phyloP scores from a whole-genome alignment of 2,797 vertebrate genomes.

The Chanos chanos region DNA sequence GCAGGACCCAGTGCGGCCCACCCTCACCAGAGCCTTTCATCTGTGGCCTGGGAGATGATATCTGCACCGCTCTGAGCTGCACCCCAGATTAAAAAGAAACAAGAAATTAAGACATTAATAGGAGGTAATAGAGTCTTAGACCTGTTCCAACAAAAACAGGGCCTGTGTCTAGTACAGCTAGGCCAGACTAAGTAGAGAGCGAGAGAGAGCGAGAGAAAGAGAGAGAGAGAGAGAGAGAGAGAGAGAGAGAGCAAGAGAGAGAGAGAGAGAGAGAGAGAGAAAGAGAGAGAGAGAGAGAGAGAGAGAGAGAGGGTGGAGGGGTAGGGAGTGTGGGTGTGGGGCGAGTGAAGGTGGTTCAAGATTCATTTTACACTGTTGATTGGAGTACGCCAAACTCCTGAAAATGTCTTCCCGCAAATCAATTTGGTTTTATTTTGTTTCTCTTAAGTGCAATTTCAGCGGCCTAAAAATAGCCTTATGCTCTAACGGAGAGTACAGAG shows the following conservation, averaged over 20 bases:
- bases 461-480: slow-evolving; percentile 56
- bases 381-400: slow-evolving; percentile 59
- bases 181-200: no score
- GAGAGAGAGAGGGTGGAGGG: not conserved
- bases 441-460: slow-evolving; percentile 58
- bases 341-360: not conserved
- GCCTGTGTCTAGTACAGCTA: no score
- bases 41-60: slow-evolving; percentile 45
- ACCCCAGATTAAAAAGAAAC: slow-evolving; percentile 62
- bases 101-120: slow-evolving; percentile 62
- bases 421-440: slow-evolving; percentile 66
- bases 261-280: slow-evolving; percentile 11
- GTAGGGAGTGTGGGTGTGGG: slow-evolving; percentile 34
- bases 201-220: slow-evolving; percentile 5
- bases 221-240: slow-evolving; percentile 26
- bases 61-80: slow-evolving; percentile 53
- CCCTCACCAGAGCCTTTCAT: slow-evolving; percentile 45
- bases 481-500: not conserved
- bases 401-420: slow-evolving; percentile 70
- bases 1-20: slow-evolving; percentile 7
- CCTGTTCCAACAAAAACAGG: slow-evolving; percentile 63
- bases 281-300: slow-evolving; percentile 19
- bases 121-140: slow-evolving; percentile 60
- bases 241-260: not conserved
- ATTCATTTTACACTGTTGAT: slow-evolving; percentile 56